Base-by-base conservation (phyloP, 2,888 invertebrate species). In the Ochropleura leucogaster region DNA sequence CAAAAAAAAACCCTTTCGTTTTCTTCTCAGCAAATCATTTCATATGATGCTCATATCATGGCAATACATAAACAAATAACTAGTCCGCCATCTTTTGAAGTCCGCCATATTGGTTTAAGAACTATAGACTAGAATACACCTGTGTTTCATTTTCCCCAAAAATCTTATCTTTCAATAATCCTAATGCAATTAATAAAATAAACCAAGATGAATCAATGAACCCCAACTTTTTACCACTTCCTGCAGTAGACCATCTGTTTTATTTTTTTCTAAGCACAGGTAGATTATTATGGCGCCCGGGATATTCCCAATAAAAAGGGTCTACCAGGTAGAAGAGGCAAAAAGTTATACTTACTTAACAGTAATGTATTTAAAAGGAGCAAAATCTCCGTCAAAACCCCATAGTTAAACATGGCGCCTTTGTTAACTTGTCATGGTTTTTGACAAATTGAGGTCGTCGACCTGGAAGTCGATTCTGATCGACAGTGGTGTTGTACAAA, bases 271-370 rank as follows among this genome's bases (percentile, higher is more conserved):
- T 57, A 68, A 79, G 55, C 10, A 9, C 90, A 90, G 90, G 90
- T 91, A 90, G 57, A 59, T 68, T 51, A 71, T 68, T 72, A 73
- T 85, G 89, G 88, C 89, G 88, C 89, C 86, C 72, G 80, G 90
- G 89, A 88, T 84, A 87, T 88, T 88, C 91, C 91, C 87, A 40
- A 86, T 82, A 91, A 92, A 92, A 92, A 90, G 79, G 89, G 89
- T 91, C 91, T 91, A 67, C 60, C 88, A 89, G 88, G 89, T 89
- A 90, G 80, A 68, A 16, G 14, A 10, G 30, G 9, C 30, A 70
- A 68, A 68, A 63, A 47, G 4, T 18, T n/a, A n/a, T n/a, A n/a
- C n/a, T n/a, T 44, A n/a, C 30, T 30, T 16, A 57, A 72, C 40
- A 72, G 67, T 57, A 67, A 51, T 9, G 30, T 57, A 68, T 77